These are phyloP conservation scores for Acanthurus tractus DNA, from an alignment of 2,797 vertebrate species.

Conservation along the genomic window DNA sequence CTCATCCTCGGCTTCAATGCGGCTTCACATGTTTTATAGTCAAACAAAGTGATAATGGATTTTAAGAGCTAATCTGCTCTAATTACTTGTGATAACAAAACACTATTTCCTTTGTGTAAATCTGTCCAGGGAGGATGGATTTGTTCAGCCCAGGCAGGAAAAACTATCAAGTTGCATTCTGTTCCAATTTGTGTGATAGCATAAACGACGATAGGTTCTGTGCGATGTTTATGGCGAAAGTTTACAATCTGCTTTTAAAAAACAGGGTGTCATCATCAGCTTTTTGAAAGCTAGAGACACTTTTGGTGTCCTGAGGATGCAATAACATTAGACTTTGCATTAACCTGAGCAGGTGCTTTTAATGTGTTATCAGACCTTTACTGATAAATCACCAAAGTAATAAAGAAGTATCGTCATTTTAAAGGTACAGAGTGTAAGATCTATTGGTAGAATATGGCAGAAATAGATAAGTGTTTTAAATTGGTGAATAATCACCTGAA, in stretches of 20 bases:
- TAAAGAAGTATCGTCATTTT: too few species aligned
- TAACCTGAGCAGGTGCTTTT: background rate
- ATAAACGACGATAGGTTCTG: background rate
- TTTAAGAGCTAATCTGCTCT: background rate
- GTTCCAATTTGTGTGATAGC: background rate
- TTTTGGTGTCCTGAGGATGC: background rate
- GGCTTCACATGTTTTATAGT: slow-evolving; percentile 30
- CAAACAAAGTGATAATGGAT: slow-evolving; percentile 22
- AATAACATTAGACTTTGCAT: slow-evolving; percentile 6
- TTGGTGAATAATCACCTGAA: too few species aligned
- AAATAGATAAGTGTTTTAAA: too few species aligned
- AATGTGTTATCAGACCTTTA: background rate
- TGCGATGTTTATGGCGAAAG: too few species aligned
- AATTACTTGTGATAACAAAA: slow-evolving; percentile 1
- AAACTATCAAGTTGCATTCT: background rate
- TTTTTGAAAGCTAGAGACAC: background rate
- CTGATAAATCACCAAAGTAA: too few species aligned
- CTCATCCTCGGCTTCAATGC: slow-evolving; percentile 22
- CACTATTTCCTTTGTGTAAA: slow-evolving; percentile 7
- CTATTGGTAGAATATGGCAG: too few species aligned
- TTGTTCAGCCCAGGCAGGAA: background rate
- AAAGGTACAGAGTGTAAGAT: too few species aligned
- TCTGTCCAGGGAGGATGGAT: background rate
- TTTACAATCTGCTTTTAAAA: too few species aligned
- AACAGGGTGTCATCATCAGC: too few species aligned